Evolutionary conservation across 2,113 vertebrate species (phyloP).

Genomic region (Aptenodytes forsteri): DNA sequence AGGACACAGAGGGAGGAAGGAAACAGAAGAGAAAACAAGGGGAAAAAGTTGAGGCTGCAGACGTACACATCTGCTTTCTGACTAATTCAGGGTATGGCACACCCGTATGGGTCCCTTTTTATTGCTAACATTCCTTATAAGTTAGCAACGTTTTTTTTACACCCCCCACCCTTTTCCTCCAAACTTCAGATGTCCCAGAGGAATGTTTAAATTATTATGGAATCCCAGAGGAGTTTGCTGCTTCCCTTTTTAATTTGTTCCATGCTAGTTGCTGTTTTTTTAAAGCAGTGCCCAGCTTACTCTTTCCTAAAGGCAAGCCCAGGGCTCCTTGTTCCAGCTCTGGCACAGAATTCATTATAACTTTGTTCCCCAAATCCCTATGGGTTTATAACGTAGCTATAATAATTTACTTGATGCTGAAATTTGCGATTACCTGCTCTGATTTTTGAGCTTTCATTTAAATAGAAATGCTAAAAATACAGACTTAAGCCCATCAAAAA

Average conservation of each 20-base stretch:
- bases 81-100: neutral
- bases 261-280: neutral
- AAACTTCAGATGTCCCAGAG: slow-evolving; percentile 22
- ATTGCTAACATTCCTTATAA: neutral
- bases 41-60: neutral
- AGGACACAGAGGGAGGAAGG: neutral
- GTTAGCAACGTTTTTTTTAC: neutral
- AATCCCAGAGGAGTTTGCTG: slow-evolving; percentile 1
- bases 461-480: slow-evolving; percentile 14
- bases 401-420: neutral
- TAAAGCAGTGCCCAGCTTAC: slow-evolving; percentile 7
- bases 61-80: neutral
- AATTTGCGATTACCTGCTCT: slow-evolving; percentile 5
- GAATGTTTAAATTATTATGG: slow-evolving; percentile 10
- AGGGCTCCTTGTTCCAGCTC: neutral
- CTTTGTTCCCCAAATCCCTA: neutral
- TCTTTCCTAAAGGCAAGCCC: neutral
- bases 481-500: neutral
- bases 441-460: neutral
- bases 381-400: neutral
- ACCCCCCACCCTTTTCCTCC: neutral
- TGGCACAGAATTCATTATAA: neutral
- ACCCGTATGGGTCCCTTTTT: neutral
- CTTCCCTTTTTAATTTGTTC: slow-evolving; percentile 33
- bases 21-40: neutral